phyloP scores from a whole-genome alignment of 1,140 invertebrate species.

The Sipha flava region DNA sequence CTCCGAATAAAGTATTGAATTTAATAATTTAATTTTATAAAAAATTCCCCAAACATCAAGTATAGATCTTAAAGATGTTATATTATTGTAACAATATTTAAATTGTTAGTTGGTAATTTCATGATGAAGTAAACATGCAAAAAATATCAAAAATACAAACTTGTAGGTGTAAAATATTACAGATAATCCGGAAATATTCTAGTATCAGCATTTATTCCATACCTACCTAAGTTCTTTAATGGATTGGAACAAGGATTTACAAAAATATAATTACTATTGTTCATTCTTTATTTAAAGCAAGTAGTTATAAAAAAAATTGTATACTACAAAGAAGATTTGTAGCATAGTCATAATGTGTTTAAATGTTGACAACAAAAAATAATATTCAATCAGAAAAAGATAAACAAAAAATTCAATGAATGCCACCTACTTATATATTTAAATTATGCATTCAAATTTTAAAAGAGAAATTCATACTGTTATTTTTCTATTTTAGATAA shows the following conservation, averaged over 20 bases:
- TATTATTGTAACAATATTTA: background rate
- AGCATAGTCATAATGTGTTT: too few species aligned
- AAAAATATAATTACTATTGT: background rate
- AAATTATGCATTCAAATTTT: too few species aligned
- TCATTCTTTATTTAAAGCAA: background rate
- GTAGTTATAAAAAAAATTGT: background rate
- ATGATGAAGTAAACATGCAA: background rate
- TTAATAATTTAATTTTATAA: background rate
- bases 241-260: background rate
- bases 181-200: background rate
- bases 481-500: too few species aligned
- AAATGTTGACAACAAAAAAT: too few species aligned
- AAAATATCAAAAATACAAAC: background rate
- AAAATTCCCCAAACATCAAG: background rate
- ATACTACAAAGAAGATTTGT: too few species aligned
- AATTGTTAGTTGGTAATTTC: background rate
- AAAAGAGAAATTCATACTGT: too few species aligned
- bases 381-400: too few species aligned
- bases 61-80: background rate
- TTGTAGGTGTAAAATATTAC: background rate
- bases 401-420: too few species aligned
- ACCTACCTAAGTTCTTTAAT: background rate
- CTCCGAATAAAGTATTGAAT: background rate
- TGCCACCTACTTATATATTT: too few species aligned
- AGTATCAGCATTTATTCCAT: background rate